Conservation (phyloP, 2,797 vertebrate species). For the Lepus oiostolus region DNA sequence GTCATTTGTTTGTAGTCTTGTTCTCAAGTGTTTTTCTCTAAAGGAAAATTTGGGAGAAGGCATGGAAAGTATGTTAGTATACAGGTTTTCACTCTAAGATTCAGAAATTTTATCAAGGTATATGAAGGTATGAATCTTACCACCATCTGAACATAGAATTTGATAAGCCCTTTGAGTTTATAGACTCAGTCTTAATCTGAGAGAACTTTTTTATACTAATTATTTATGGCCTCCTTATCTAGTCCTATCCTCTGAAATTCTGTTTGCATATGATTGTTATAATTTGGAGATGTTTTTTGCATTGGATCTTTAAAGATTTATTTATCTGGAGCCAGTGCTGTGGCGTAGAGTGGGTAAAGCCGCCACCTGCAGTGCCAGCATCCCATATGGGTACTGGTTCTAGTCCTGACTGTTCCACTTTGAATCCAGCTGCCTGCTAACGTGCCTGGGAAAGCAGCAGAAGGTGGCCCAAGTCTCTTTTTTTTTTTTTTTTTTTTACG, state of each 20-base stretch:
- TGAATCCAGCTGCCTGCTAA: too few species aligned
- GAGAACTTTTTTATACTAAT: slow-evolving; percentile 12
- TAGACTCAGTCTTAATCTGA: not conserved
- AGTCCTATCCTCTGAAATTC: not conserved
- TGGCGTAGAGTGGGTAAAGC: too few species aligned
- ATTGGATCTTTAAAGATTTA: too few species aligned
- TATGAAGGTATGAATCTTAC: not conserved
- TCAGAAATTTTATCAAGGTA: not conserved
- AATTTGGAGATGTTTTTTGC: slow-evolving; percentile 4
- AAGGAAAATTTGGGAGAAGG: not conserved
- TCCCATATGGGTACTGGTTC: too few species aligned
- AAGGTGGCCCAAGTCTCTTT: too few species aligned
- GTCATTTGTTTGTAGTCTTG: slow-evolving; percentile 12
- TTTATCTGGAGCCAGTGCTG: too few species aligned
- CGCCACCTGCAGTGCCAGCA: too few species aligned
- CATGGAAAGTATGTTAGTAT: not conserved
- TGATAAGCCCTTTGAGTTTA: not conserved
- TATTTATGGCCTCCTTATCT: not conserved
- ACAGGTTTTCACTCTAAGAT: not conserved
- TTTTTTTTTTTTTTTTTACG: too few species aligned
- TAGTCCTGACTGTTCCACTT: too few species aligned
- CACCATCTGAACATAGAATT: not conserved
- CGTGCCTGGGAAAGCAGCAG: too few species aligned
- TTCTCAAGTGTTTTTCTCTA: not conserved
- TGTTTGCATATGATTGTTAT: too few species aligned